These are phyloP conservation scores for Halotydeus destructor DNA, from an alignment of 1,140 invertebrate genomes.

Conservation along the genomic window DNA sequence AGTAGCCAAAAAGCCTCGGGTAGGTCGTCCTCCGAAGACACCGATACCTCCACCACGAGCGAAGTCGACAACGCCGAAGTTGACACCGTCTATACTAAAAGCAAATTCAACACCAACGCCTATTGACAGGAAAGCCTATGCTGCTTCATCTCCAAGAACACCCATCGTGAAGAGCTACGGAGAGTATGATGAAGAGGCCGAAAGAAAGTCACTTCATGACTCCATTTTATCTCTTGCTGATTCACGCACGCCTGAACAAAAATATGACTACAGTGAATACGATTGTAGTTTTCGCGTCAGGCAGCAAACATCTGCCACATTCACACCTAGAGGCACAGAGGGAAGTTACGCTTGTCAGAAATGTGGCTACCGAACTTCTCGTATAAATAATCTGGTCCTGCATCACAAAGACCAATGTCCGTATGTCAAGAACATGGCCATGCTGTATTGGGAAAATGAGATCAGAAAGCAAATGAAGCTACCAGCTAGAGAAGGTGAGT, in stretches of 20 bases:
- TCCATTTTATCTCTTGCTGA: too few relatives aligned
- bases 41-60: too few relatives aligned
- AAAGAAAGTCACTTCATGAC: too few relatives aligned
- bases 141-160: too few relatives aligned
- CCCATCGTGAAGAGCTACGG: too few relatives aligned
- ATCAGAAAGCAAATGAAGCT: neutral
- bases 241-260: neutral
- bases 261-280: neutral
- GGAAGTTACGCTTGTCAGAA: conserved; percentile 10
- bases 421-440: neutral
- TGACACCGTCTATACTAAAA: too few relatives aligned
- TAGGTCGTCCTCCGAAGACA: too few relatives aligned
- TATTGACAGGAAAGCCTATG: too few relatives aligned
- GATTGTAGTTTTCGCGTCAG: conserved; percentile 7
- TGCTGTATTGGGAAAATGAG: conserved; percentile 1
- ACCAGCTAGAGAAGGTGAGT: neutral
- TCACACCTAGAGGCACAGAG: neutral
- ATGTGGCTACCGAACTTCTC: conserved; percentile 6
- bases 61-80: too few relatives aligned
- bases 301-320: conserved; percentile 2
- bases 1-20: too few relatives aligned
- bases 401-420: conserved; percentile 10
- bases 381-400: conserved; percentile 6
- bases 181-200: too few relatives aligned
- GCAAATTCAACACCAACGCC: too few relatives aligned